phyloP scores from a whole-genome alignment of 2,797 vertebrate species.

The Diglossa cyanea region DNA sequence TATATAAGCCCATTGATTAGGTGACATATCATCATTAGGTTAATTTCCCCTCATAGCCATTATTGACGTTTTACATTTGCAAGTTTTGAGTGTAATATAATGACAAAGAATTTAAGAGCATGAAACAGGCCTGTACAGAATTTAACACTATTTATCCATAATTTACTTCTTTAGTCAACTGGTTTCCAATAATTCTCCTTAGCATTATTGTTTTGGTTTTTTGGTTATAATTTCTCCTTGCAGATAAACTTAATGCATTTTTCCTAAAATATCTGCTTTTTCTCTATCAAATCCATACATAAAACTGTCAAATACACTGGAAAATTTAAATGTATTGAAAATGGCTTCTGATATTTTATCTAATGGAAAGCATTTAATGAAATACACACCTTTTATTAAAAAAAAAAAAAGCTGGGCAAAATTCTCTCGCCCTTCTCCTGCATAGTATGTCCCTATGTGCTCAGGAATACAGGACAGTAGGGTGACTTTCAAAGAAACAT shows the following conservation, averaged over 20 bases:
- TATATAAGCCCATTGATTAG: not conserved
- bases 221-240: not conserved
- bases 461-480: not conserved
- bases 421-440: not conserved
- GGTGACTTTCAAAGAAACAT: not conserved
- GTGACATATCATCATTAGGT: not conserved
- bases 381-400: not conserved
- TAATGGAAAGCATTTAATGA: not conserved
- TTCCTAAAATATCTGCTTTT: not conserved
- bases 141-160: not conserved
- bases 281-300: not conserved
- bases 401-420: not conserved
- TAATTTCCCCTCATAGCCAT: not conserved
- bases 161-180: not conserved
- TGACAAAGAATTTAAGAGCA: not conserved
- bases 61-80: not conserved
- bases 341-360: not conserved
- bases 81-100: not conserved
- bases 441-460: not conserved
- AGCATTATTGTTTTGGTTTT: not conserved
- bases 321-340: not conserved
- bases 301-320: not conserved
- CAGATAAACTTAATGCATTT: rapidly evolving
- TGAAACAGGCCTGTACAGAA: not conserved
- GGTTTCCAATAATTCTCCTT: not conserved